A percentile compares a stretch with the other conserved stretches of the same genome.
Evolutionary conservation across 2,888 invertebrate genomes (phyloP).

Genomic region (Siphonodentalium dalli): DNA sequence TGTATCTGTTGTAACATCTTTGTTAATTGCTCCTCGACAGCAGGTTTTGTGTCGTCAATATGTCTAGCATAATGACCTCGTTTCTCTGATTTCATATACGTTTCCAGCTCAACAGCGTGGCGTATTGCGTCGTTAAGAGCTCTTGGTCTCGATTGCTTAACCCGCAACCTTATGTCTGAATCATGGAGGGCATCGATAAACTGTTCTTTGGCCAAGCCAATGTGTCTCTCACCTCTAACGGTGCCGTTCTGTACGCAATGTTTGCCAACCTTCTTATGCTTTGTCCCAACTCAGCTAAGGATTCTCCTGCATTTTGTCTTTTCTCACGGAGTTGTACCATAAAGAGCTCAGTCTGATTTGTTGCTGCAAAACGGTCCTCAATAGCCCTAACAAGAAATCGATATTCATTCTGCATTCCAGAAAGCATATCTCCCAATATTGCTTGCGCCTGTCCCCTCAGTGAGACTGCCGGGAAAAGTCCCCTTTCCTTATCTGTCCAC

Average conservation of each 20-base stretch:
- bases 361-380: constrained; percentile 3
- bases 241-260: constrained; percentile 3
- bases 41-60: too few relatives aligned
- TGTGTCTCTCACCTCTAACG: neutral
- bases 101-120: constrained; percentile 1
- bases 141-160: constrained; percentile 3
- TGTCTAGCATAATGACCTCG: too few relatives aligned
- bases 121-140: neutral
- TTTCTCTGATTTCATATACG: constrained; percentile 3
- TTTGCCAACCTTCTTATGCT: neutral
- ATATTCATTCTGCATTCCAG: neutral
- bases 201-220: constrained; percentile 1
- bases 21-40: too few relatives aligned
- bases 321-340: constrained; percentile 2
- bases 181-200: neutral
- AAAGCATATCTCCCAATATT: neutral
- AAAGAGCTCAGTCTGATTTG: constrained; percentile 2
- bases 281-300: constrained; percentile 6
- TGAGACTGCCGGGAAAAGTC: constrained; percentile 2
- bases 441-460: constrained; percentile 2
- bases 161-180: neutral
- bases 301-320: constrained; percentile 1
- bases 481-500: neutral
- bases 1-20: too few relatives aligned
- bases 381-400: neutral